Evolutionary conservation across 1,140 invertebrate species (phyloP), one percentile per base, ranked within the genome.

Genomic region (Portunus trituberculatus): DNA sequence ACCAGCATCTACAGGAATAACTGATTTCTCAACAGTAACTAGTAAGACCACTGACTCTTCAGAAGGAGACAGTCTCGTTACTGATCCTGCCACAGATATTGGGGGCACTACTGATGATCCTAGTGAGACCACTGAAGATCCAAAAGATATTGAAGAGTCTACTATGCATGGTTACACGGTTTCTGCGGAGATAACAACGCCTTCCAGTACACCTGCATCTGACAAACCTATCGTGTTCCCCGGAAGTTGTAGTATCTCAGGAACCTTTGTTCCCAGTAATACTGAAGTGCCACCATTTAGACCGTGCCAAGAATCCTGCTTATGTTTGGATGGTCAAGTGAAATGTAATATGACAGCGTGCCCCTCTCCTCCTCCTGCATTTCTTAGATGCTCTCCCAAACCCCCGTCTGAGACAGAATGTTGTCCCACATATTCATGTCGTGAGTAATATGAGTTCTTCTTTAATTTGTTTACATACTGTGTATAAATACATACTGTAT

Each of bases 251-350:
- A 29, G 2, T 46, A 83, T 93, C 2, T 89, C 52, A 46, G 94
- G 91, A 16, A 46, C 52, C 12, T 0, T 29, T 14, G 87, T 88
- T 39, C 10, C 45, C 8, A 93, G 88, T 46, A 89, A 89, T 20
- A 4, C 29, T n/a, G 10, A 31, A 32, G 91, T 95, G 7, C 83
- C 91, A 14, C 29, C 84, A 12, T 52, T 8, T 45, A 28, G 52
- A 67, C 82, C 83, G 20, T 95, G 94, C 31, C 94, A 95, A 82
- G 94, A 95, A 29, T 82, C 48, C 31, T 95, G 94, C 84, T 12
- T 31, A 20, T 95, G 94, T 89, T 20, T 67, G 8, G 90, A 82
- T 46, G 91, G 91, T 59, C 31, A 88, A 29, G 48, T 95, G 25
- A 87, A 91, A n/a, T 95, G 94, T 48, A 31, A 93, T 16, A 25